phyloP scores from a whole-genome alignment of 2,113 vertebrate species.

The Lutjanus erythropterus region DNA sequence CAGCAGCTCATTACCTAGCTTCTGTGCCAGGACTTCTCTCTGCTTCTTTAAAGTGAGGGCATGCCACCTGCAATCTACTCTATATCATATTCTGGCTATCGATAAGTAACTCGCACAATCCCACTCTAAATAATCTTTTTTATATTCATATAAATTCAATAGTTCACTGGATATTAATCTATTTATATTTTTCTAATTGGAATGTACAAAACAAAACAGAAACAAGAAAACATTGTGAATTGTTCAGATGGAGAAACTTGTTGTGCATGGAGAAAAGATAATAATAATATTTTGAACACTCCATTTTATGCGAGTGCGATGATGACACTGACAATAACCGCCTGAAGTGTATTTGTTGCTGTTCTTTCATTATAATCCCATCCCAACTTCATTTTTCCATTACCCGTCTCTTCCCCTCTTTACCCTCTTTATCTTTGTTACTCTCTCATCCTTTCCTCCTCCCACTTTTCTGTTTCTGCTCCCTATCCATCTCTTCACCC shows the following conservation, averaged over 20 bases:
- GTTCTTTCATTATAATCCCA: constrained; percentile 22
- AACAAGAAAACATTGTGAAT: neutral
- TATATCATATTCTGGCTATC: no score
- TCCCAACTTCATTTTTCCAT: constrained; percentile 6
- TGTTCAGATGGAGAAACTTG: neutral
- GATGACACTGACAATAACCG: neutral
- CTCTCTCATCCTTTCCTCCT: constrained; percentile 21
- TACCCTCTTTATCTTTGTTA: constrained; percentile 34
- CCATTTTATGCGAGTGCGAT: neutral
- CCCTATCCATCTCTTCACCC: constrained; percentile 31
- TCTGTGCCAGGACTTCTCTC: no score
- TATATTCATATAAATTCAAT: no score
- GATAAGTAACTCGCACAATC: no score
- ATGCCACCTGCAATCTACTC: no score
- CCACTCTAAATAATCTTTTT: no score
- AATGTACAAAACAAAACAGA: no score
- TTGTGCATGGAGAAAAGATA: neutral
- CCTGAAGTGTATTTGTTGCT: constrained; percentile 1
- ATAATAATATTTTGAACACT: neutral
- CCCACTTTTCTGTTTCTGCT: constrained; percentile 30
- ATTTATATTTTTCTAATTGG: no score
- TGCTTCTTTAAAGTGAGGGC: no score
- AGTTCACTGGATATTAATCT: no score
- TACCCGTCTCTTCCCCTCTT: neutral
- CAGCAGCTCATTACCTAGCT: no score